phyloP scores from a whole-genome alignment of 2,888 invertebrate species.

The Heteromurus nitidus region DNA sequence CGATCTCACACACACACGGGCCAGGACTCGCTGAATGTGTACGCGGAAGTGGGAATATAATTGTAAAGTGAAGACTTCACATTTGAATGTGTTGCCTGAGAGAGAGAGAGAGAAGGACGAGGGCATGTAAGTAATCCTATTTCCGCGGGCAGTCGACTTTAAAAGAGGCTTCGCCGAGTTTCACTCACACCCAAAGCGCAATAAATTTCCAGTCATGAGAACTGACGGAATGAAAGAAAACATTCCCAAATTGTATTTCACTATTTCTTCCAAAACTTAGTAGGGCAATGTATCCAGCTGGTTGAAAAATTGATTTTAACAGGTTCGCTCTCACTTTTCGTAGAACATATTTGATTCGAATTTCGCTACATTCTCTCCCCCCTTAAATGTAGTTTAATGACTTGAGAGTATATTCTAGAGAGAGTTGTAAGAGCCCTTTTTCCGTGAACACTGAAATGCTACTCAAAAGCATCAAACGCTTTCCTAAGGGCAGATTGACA shows the following conservation, averaged over 20 bases:
- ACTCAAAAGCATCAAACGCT: background rate
- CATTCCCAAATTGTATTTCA: constrained; percentile 45
- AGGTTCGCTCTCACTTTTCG: background rate
- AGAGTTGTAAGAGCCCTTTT: background rate
- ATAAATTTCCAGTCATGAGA: constrained; percentile 49
- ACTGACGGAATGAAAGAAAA: constrained; percentile 50
- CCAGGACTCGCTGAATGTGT: too few species aligned
- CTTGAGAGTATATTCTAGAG: too few species aligned
- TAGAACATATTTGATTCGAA: background rate
- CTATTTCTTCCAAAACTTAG: constrained; percentile 46
- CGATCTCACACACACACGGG: background rate
- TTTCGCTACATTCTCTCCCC: background rate
- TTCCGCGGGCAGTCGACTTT: constrained; percentile 44
- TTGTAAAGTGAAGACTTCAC: too few species aligned
- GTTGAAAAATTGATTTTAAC: constrained; percentile 56
- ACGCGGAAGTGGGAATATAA: too few species aligned
- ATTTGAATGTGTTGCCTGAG: background rate
- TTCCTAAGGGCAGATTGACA: background rate
- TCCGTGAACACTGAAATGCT: background rate
- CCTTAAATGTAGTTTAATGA: too few species aligned
- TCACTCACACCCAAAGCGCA: constrained; percentile 36
- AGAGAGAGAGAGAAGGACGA: background rate
- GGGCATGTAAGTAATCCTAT: constrained; percentile 31
- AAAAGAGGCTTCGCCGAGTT: constrained; percentile 40
- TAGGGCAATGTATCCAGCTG: constrained; percentile 43